These are phyloP conservation scores for Punctoribates punctum DNA, from an alignment of 2,888 invertebrate genomes.

Conservation along the genomic window DNA sequence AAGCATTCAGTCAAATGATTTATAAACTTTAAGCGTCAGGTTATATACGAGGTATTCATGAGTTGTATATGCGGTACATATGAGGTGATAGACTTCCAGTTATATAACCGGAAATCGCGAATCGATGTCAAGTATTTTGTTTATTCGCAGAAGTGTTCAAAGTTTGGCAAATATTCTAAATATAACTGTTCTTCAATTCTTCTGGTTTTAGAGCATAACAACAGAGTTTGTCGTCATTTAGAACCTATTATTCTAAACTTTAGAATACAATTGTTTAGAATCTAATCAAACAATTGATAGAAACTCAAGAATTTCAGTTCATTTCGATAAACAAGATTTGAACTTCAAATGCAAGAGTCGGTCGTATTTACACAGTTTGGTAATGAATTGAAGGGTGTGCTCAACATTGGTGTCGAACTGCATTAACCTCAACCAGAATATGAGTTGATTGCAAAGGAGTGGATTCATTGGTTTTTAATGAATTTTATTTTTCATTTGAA, in stretches of 20 bases:
- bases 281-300: not conserved
- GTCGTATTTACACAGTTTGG: no score
- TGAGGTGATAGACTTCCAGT: not conserved
- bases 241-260: no score
- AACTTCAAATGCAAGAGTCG: no score
- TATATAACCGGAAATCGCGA: constrained; percentile 5
- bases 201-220: not conserved
- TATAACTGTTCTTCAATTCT: not conserved
- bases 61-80: not conserved
- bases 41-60: constrained; percentile 29
- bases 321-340: not conserved
- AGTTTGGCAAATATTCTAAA: no score
- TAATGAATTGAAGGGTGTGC: no score
- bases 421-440: no score
- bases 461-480: no score
- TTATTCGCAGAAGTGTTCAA: not conserved
- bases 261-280: no score
- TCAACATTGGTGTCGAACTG: no score
- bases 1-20: not conserved
- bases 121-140: constrained; percentile 15
- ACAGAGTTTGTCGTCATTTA: no score
- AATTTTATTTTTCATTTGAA: no score
- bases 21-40: not conserved
- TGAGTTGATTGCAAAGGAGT: no score
- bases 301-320: not conserved